Percentiles rank a stretch among this genome's conserved stretches.
Evolutionary conservation across 2,888 invertebrate species (phyloP).

Genomic region (Apodemia hepburni): DNA sequence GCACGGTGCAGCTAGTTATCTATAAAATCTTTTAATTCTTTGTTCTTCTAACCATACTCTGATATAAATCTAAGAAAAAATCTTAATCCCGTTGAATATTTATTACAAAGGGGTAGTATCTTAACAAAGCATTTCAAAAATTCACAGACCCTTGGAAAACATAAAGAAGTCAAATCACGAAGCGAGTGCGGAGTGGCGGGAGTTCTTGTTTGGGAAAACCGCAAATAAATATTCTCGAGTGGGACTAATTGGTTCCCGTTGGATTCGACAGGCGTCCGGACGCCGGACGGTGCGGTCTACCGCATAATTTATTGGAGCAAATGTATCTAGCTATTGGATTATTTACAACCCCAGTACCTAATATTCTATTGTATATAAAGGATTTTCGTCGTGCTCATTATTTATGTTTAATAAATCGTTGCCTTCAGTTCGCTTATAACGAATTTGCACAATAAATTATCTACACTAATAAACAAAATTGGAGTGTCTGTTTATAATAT

Average conservation of each 20-base stretch:
- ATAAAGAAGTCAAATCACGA: conserved; percentile 55
- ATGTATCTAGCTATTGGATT: conserved; percentile 40
- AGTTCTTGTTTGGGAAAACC: conserved; percentile 65
- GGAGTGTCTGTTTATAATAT: no score
- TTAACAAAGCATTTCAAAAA: conserved; percentile 4
- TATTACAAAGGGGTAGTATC: no score
- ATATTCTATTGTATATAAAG: conserved; percentile 24
- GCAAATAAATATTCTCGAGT: conserved; percentile 73
- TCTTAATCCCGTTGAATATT: no score
- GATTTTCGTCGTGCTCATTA: no score
- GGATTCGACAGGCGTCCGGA: conserved; percentile 68
- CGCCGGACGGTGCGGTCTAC: conserved; percentile 54
- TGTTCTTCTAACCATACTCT: no score
- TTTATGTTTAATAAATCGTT: no score
- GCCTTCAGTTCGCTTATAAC: no score
- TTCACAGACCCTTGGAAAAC: conserved; percentile 19
- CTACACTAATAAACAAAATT: no score
- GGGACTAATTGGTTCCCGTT: conserved; percentile 76
- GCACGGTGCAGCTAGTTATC: no score
- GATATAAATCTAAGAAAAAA: no score
- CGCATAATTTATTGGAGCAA: conserved; percentile 71
- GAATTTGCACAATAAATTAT: no score
- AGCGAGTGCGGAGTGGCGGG: conserved; percentile 43
- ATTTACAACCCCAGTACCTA: conserved; percentile 31
- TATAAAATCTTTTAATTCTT: no score